Base-by-base conservation (phyloP, 2,888 invertebrate species). In the Byasa hedistus region DNA sequence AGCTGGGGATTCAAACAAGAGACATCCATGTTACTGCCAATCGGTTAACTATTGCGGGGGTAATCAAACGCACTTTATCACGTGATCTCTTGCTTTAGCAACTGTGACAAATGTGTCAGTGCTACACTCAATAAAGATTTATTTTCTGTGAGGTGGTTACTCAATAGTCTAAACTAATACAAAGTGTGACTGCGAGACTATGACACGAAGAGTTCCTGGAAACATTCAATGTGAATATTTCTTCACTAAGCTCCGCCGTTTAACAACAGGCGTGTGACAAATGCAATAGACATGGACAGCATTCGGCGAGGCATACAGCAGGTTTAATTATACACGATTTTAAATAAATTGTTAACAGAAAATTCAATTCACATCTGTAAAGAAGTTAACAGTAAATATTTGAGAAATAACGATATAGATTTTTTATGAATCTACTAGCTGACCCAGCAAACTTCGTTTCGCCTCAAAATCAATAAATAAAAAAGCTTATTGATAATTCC, bases 211-310 rank as follows among this genome's bases (percentile, higher is more conserved):
- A 39, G 62, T 56, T 56, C 23, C 24, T 55, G 56, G 39, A 62
- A 44, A 61, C 15, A 54, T 10, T 54, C 15, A 51, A 23, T 39
- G 23, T 39, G 21, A 8, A 12, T 55, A 44, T 64, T 44, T 15
- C 39, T 58, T 39, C 24, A 55, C 36, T n/a, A 21, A 21, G 7
- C 24, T 36, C 8, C 5, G 24, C 48, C 19, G 36, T 21, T 36
- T 23, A 59, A 57, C 23, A 52, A 51, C 36, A 44, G 36, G 54
- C 54, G 54, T 64, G 64, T 64, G 54, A 36, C 54, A 59, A 44
- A 59, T 27, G 44, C 54, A 59, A 55, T 44, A 21, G 64, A 22
- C 27, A 58, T 10, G 27, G 39, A 36, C 36, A 64, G 58, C 52
- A 58, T 39, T 54, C 54, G 39, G 58, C 24, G 57, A 56, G 44